Percentiles rank a stretch among this genome's conserved stretches.
Conservation (phyloP, 2,797 vertebrate species). For the Typhlichthys eigenmanni region DNA sequence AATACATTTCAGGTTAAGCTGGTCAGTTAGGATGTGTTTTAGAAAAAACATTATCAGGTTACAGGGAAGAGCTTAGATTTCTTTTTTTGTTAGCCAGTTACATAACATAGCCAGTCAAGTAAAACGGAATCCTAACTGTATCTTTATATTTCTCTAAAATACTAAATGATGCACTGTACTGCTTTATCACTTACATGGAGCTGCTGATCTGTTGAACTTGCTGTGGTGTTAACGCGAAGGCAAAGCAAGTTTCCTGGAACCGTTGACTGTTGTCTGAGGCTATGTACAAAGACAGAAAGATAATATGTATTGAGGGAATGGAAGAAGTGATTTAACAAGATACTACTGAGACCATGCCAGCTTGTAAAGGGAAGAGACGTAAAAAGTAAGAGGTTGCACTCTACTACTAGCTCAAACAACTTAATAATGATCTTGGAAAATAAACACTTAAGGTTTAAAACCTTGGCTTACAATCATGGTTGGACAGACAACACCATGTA, state of each 20-base stretch:
- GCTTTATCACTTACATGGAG: slow-evolving; percentile 89
- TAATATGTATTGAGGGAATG: slow-evolving; percentile 20
- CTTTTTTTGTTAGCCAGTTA: not conserved
- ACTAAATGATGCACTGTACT: not conserved
- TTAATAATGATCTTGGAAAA: no score
- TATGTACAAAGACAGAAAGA: slow-evolving; percentile 56
- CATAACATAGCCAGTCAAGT: not conserved
- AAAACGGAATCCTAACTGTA: not conserved
- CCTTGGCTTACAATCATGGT: not conserved
- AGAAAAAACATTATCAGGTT: slow-evolving; percentile 2
- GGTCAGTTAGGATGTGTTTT: slow-evolving; percentile 1
- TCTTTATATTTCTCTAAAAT: slow-evolving; percentile 1
- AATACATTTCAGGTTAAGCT: slow-evolving; percentile 13
- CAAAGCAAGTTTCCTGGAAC: slow-evolving; percentile 98
- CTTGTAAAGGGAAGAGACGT: no score
- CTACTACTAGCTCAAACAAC: no score
- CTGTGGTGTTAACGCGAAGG: slow-evolving; percentile 95
- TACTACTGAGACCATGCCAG: not conserved
- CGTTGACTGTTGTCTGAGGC: slow-evolving; percentile 95
- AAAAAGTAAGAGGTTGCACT: no score
- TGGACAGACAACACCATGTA: not conserved
- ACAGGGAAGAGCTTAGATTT: not conserved
- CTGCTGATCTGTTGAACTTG: slow-evolving; percentile 99
- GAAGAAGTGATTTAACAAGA: not conserved
- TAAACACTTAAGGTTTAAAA: no score